phyloP scores from a whole-genome alignment of 1,140 invertebrate genomes.

The Phthorimaea operculella region DNA sequence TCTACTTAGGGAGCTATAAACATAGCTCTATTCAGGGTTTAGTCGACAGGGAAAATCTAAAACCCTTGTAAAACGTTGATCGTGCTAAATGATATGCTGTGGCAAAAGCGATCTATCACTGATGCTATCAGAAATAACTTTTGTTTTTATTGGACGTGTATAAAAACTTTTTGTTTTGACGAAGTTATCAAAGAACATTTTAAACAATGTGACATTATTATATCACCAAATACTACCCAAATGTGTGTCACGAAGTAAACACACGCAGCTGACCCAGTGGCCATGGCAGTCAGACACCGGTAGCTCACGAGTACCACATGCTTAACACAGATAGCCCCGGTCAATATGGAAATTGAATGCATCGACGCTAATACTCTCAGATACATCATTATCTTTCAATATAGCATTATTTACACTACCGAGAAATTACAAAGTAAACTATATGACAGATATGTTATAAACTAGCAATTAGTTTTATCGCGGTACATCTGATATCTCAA shows the following conservation, averaged over 20 bases:
- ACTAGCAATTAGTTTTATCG: background rate
- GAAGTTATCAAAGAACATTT: too few species aligned
- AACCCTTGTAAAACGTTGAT: too few species aligned
- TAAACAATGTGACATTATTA: background rate
- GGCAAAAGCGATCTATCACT: too few species aligned
- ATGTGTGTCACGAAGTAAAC: background rate
- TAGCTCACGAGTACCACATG: background rate
- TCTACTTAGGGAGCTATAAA: background rate
- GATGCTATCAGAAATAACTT: too few species aligned
- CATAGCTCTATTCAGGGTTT: too few species aligned
- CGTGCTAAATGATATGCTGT: too few species aligned
- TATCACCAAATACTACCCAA: background rate
- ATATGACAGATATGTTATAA: background rate
- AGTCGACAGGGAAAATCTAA: too few species aligned
- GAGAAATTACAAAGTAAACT: background rate
- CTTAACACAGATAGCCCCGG: constrained; percentile 7
- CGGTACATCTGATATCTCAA: constrained; percentile 9
- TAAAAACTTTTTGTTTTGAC: too few species aligned
- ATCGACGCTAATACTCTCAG: constrained; percentile 1
- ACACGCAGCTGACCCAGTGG: background rate
- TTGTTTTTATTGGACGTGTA: too few species aligned
- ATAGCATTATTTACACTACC: background rate
- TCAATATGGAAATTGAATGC: constrained; percentile 2
- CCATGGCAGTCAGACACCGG: background rate
- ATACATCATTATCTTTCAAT: background rate